A percentile compares a stretch with the other conserved stretches of the same genome.
Conservation (phyloP, 2,888 invertebrate genomes). For the Geophilus truncorum region DNA sequence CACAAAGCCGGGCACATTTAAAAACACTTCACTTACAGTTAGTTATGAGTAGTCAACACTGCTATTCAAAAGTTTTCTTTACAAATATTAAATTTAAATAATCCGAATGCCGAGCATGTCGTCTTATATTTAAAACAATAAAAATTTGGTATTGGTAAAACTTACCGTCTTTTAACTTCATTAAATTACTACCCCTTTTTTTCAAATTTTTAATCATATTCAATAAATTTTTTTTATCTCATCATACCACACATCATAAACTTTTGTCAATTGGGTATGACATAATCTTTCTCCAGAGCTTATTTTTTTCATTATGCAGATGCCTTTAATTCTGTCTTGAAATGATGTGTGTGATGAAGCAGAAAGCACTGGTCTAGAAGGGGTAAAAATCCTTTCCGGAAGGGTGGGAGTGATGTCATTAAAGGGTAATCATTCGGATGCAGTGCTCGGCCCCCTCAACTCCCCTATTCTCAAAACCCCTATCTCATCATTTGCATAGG, state of each 20-base stretch:
- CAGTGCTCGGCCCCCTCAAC: not conserved
- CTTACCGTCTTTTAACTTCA: no score
- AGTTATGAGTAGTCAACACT: no score
- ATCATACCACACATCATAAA: slow-evolving; percentile 24
- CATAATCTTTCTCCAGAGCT: slow-evolving; percentile 12
- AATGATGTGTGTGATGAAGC: slow-evolving; percentile 25
- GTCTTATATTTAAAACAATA: no score
- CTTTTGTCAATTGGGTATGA: slow-evolving; percentile 21
- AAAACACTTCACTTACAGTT: not conserved
- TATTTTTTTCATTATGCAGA: slow-evolving; percentile 27
- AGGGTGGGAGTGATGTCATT: slow-evolving; percentile 26
- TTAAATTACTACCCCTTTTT: no score
- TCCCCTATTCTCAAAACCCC: slow-evolving; percentile 2
- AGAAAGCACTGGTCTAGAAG: slow-evolving; percentile 15
- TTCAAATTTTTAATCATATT: not conserved
- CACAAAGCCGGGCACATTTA: no score
- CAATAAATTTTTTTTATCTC: slow-evolving; percentile 19
- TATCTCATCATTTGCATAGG: slow-evolving; percentile 18
- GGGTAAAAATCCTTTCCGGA: slow-evolving; percentile 20
- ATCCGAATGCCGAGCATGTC: no score
- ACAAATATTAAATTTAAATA: no score
- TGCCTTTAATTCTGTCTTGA: slow-evolving; percentile 22
- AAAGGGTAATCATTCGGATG: slow-evolving; percentile 27
- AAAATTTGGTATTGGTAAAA: no score
- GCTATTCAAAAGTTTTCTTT: no score